phyloP scores from a whole-genome alignment of 2,888 invertebrate species.

The Luperina nickerlii region DNA sequence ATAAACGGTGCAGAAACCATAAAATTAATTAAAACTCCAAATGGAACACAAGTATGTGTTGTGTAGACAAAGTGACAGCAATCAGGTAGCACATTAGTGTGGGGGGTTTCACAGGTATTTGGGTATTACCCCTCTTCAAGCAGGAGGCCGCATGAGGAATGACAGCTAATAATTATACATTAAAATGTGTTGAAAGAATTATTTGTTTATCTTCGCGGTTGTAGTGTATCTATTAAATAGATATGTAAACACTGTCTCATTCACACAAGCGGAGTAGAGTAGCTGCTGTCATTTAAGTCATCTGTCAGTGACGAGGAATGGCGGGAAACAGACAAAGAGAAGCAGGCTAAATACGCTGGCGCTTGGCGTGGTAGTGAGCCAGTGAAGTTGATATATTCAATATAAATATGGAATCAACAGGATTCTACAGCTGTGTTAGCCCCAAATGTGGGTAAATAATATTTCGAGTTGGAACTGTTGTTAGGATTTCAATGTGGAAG shows the following conservation, averaged over 20 bases:
- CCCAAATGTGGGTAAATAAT: neutral
- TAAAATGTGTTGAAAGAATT: conserved; percentile 21
- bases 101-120: conserved; percentile 27
- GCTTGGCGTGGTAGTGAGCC: no score
- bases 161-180: conserved; percentile 40
- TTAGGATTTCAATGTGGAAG: neutral
- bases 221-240: no score
- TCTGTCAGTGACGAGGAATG: no score
- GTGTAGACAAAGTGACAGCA: conserved; percentile 45
- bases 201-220: conserved; percentile 21
- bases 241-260: no score
- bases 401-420: no score
- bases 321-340: no score
- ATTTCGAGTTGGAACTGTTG: neutral
- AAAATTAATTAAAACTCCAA: conserved; percentile 58
- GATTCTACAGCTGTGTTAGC: neutral
- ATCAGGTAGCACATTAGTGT: conserved; percentile 51
- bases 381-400: no score
- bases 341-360: no score
- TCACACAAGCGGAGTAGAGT: no score
- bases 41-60: conserved; percentile 38
- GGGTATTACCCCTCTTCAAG: conserved; percentile 47
- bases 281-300: no score
- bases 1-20: conserved; percentile 39
- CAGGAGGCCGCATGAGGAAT: conserved; percentile 21